Evolutionary conservation across 2,888 invertebrate species (phyloP).

Genomic region (Elmis aenea): DNA sequence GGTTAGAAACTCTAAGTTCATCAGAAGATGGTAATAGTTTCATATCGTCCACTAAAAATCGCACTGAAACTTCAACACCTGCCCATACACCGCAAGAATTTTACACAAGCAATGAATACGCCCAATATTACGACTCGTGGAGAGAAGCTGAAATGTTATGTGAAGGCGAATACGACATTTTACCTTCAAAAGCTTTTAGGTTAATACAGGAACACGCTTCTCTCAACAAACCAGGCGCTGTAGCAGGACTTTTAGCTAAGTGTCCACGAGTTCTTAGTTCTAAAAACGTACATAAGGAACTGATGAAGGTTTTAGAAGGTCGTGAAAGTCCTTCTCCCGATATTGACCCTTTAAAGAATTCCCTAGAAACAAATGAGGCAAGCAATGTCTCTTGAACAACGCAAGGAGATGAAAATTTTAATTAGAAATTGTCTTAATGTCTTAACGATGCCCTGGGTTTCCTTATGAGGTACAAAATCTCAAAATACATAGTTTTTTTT

Average conservation of each 20-base stretch:
- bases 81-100: slow-evolving; percentile 49
- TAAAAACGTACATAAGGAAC: slow-evolving; percentile 52
- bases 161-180: slow-evolving; percentile 44
- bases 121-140: slow-evolving; percentile 55
- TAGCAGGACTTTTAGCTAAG: slow-evolving; percentile 53
- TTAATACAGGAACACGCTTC: slow-evolving; percentile 49
- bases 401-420: slow-evolving; percentile 26
- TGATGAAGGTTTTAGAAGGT: slow-evolving; percentile 44
- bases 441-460: slow-evolving; percentile 30
- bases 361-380: slow-evolving; percentile 16
- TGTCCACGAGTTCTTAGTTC: slow-evolving; percentile 61
- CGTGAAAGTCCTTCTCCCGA: slow-evolving; percentile 30
- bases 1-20: slow-evolving; percentile 44
- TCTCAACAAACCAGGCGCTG: slow-evolving; percentile 39
- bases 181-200: slow-evolving; percentile 57
- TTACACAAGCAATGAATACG: slow-evolving; percentile 47
- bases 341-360: slow-evolving; percentile 32
- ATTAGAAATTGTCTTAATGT: slow-evolving; percentile 26
- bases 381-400: slow-evolving; percentile 28
- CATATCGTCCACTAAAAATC: slow-evolving; percentile 37
- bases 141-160: slow-evolving; percentile 35
- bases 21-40: slow-evolving; percentile 41
- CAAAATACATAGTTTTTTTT: slow-evolving; percentile 20
- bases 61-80: slow-evolving; percentile 48
- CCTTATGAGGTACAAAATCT: slow-evolving; percentile 31